Base-by-base conservation (phyloP, 2,888 invertebrate genomes). In the Acrobasis consociella region DNA sequence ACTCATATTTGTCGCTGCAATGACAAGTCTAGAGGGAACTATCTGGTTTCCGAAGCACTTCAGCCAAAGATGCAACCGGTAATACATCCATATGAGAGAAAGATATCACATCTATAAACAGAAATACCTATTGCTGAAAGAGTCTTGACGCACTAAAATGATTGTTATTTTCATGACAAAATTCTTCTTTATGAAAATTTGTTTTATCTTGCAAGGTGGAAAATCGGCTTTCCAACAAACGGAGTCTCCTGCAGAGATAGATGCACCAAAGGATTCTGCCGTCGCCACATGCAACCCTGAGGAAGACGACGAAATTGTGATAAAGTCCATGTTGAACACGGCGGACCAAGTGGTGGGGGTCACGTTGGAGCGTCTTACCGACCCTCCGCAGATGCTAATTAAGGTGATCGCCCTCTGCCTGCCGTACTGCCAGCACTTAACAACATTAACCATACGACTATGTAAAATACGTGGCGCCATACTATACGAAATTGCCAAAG, bases 401-500 rank as follows among this genome's bases (percentile, higher is more conserved):
- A 8, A 56, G n/a, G 11, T 56, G 1, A 22, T 56, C 9, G 56
- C 42, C 1, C 16, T 56, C 10, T 46, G 56, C 22, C 22, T 56
- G 13, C 56, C 56, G 22, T 56, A 17, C 42, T 56, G 56, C 22
- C 5, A 13, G 3, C 8, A 17, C 9, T 13, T 56, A 7, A 56
- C 11, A 11, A 16, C 46, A 13, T 22, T 56, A 13, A 13, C 13
- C 9, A 1, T 56, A 17, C 17, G 22, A 13, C 5, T 7, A 11
- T 13, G 56, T 17, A 22, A 17, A 11, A 11, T 56, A 42, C 11
- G 17, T 22, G 46, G 56, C 42, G 9, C 13, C 2, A 13, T 42
- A 17, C 11, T 56, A 8, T 42, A 56, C 42, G 56, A 56, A 9
- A 56, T 56, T 13, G 56, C 56, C 22, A 60, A 51, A 16, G 39